These are phyloP conservation scores for Augiades crinisus DNA, from an alignment of 2,888 invertebrate species.

Conservation along the genomic window DNA sequence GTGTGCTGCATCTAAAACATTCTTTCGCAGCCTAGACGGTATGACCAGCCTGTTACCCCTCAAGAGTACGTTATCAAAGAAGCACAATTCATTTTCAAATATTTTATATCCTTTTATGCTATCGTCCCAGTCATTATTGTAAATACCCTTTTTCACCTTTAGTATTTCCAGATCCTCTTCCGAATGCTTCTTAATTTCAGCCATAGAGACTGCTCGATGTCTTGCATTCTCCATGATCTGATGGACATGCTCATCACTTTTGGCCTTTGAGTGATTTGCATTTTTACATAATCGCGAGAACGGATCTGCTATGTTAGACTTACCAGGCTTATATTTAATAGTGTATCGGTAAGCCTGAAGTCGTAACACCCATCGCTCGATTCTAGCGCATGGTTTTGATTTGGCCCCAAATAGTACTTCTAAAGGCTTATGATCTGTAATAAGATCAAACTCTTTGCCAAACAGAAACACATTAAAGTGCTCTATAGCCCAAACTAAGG, in stretches of 20 bases:
- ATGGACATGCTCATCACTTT: conserved; percentile 9
- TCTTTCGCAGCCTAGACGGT: conserved; percentile 25
- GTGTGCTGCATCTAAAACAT: conserved; percentile 34
- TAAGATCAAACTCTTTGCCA: conserved; percentile 30
- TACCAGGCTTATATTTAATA: conserved; percentile 33
- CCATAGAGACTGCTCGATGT: conserved; percentile 18
- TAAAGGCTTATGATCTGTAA: conserved; percentile 33
- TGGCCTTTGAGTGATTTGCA: not conserved
- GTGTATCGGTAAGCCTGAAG: conserved; percentile 33
- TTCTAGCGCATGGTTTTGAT: conserved; percentile 45
- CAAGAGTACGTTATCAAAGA: conserved; percentile 33
- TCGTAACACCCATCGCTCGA: conserved; percentile 36
- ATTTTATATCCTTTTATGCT: conserved; percentile 10
- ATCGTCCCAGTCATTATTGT: conserved; percentile 19
- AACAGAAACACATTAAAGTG: conserved; percentile 31
- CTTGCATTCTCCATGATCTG: conserved; percentile 17
- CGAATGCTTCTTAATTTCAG: conserved; percentile 11
- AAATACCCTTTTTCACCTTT: conserved; percentile 15
- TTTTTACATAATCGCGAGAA: conserved; percentile 17
- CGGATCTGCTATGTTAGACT: conserved; percentile 37
- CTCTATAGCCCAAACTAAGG: conserved; percentile 28
- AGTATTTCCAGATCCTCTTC: conserved; percentile 13
- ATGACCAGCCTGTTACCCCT: conserved; percentile 33
- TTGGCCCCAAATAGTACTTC: conserved; percentile 36
- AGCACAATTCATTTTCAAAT: conserved; percentile 30